Conservation (phyloP, 2,113 vertebrate genomes). For the Zosterops japonicus region DNA sequence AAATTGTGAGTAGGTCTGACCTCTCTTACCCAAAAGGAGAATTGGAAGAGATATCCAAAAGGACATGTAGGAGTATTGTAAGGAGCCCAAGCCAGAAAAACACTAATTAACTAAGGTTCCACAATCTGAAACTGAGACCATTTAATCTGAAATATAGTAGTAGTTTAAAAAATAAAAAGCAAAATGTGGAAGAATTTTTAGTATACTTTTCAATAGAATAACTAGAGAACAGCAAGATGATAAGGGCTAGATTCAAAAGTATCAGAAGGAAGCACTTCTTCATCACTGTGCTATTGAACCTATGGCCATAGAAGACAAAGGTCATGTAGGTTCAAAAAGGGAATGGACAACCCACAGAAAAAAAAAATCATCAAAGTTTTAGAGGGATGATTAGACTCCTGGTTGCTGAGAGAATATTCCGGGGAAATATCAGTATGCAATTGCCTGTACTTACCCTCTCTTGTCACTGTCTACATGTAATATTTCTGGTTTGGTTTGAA, state of each 20-base stretch:
- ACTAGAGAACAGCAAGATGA: background rate
- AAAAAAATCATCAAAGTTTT: background rate
- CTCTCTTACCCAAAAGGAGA: background rate
- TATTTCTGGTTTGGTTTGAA: constrained; percentile 29
- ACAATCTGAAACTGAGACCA: background rate
- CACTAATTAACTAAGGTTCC: background rate
- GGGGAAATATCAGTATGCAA: background rate
- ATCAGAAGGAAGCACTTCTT: background rate
- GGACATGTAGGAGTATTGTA: background rate
- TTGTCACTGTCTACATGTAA: background rate
- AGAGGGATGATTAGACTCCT: background rate
- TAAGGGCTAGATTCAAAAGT: background rate
- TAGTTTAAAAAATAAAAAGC: background rate
- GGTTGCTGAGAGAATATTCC: background rate
- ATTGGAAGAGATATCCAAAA: background rate
- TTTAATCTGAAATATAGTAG: background rate
- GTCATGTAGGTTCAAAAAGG: background rate
- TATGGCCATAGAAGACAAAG: background rate
- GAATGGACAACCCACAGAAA: background rate
- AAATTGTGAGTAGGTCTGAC: background rate
- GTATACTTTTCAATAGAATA: background rate
- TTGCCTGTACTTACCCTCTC: background rate
- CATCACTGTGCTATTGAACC: background rate
- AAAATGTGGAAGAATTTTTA: background rate
- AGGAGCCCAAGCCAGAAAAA: background rate